A percentile compares a stretch with the other conserved stretches of the same genome.
phyloP scores from a whole-genome alignment of 1,140 invertebrate genomes.

The Orius insidiosus region DNA sequence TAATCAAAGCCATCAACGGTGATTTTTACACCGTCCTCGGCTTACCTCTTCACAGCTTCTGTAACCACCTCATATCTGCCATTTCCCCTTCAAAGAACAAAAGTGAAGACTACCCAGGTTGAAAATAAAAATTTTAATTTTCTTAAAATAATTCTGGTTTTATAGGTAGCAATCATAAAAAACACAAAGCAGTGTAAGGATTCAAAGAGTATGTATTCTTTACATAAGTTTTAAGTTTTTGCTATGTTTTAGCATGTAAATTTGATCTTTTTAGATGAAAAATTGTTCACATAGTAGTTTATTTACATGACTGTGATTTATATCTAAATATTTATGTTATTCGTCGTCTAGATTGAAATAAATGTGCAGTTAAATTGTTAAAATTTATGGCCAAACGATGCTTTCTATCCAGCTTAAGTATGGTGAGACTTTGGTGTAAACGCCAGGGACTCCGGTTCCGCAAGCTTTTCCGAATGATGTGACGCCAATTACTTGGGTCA shows the following conservation, averaged over 20 bases:
- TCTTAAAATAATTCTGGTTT: neutral
- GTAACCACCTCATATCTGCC: slow-evolving; percentile 36
- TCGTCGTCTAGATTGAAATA: too few species aligned
- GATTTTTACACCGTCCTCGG: slow-evolving; percentile 91
- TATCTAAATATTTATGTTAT: neutral
- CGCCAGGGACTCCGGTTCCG: slow-evolving; percentile 38
- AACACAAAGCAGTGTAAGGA: too few species aligned
- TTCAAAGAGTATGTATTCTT: too few species aligned
- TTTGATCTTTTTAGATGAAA: too few species aligned
- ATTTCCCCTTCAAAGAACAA: neutral
- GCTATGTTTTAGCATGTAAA: too few species aligned
- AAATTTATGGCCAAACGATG: slow-evolving; percentile 39
- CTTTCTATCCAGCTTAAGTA: slow-evolving; percentile 60
- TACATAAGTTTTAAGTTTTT: too few species aligned
- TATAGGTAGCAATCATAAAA: too few species aligned
- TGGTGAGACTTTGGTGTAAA: slow-evolving; percentile 47
- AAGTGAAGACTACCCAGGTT: neutral
- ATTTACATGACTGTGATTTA: too few species aligned
- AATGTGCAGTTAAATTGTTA: neutral
- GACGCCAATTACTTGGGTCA: slow-evolving; percentile 42
- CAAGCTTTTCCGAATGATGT: slow-evolving; percentile 51
- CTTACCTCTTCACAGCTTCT: slow-evolving; percentile 66
- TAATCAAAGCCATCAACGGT: slow-evolving; percentile 74
- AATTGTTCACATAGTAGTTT: too few species aligned
- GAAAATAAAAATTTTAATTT: too few species aligned